phyloP scores from a whole-genome alignment of 2,888 invertebrate genomes.

The Nomada fucata region DNA sequence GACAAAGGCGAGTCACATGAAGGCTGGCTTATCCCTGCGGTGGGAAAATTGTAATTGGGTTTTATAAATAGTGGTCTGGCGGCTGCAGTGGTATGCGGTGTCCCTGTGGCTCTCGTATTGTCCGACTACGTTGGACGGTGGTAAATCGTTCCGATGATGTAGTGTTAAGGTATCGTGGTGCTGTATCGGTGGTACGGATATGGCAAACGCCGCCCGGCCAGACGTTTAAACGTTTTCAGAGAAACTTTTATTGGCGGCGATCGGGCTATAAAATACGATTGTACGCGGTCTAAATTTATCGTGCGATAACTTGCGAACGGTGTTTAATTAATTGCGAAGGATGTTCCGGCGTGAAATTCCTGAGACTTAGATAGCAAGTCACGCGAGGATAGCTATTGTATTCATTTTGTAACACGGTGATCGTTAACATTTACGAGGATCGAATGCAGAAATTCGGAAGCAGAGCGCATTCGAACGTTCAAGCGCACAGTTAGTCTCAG shows the following conservation, averaged over 20 bases:
- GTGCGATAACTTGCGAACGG: no score
- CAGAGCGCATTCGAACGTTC: no score
- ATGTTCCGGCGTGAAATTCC: no score
- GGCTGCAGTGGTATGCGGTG: background rate
- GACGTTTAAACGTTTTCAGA: no score
- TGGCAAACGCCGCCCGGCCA: no score
- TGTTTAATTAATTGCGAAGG: no score
- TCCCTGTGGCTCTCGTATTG: background rate
- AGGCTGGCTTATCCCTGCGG: constrained; percentile 32
- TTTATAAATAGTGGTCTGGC: constrained; percentile 47
- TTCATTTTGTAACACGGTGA: no score
- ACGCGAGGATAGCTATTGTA: background rate
- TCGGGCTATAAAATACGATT: no score
- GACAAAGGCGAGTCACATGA: constrained; percentile 39
- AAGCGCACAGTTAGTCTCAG: background rate
- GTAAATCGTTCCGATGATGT: background rate
- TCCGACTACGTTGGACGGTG: background rate
- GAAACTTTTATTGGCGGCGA: no score
- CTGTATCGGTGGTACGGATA: no score
- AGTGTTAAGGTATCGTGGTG: background rate
- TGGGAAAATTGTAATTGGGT: constrained; percentile 46
- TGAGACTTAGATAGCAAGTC: background rate
- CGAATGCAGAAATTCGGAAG: background rate
- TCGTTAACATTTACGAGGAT: background rate
- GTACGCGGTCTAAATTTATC: no score